These are phyloP conservation scores for Anthoscopus minutus DNA, from an alignment of 2,113 vertebrate species.

Conservation along the genomic window DNA sequence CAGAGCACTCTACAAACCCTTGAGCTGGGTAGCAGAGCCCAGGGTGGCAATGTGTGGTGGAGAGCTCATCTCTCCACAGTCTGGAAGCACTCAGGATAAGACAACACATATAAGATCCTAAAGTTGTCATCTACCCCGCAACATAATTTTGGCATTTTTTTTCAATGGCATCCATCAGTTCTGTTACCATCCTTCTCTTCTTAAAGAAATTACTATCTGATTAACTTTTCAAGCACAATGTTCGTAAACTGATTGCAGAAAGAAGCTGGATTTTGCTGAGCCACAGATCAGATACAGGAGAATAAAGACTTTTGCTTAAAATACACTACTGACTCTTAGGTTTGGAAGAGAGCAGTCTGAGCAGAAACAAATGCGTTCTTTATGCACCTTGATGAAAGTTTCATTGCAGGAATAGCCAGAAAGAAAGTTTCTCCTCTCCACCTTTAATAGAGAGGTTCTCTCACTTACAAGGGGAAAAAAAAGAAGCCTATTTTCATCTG, in stretches of 20 bases:
- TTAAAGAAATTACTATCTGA: background rate
- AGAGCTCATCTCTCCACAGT: background rate
- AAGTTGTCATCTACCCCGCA: fast-evolving
- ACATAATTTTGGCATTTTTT: background rate
- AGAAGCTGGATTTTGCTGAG: background rate
- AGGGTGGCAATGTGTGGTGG: background rate
- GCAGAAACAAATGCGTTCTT: background rate
- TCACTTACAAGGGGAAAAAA: background rate
- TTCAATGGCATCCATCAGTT: background rate
- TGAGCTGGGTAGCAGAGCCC: background rate
- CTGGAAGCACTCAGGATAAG: background rate
- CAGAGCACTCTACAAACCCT: background rate
- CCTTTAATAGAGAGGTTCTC: background rate
- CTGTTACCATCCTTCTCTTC: background rate
- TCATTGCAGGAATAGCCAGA: background rate
- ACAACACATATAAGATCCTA: background rate
- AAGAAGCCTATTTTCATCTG: background rate
- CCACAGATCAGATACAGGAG: background rate
- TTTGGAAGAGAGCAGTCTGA: background rate
- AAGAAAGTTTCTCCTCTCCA: background rate
- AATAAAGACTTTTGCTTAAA: background rate
- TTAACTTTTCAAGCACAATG: background rate
- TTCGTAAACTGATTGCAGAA: background rate
- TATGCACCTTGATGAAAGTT: background rate
- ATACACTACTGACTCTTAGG: background rate